phyloP scores from a whole-genome alignment of 2,113 vertebrate genomes.

The Aramus guarauna region DNA sequence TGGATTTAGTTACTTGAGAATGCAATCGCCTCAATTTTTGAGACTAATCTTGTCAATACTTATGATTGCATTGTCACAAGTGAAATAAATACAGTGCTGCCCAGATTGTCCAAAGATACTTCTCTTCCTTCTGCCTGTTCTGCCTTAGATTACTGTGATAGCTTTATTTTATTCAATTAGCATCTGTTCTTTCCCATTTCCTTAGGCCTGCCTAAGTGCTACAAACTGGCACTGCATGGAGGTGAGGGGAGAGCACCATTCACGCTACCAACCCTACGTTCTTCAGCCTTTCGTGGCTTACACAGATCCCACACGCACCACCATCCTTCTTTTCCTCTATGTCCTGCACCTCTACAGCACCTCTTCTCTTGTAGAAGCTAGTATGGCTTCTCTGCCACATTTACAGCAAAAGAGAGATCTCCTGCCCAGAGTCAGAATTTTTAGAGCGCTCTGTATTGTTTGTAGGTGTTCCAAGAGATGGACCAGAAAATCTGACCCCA shows the following conservation, averaged over 20 bases:
- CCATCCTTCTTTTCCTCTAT: not conserved
- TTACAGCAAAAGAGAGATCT: not conserved
- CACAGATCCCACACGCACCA: not conserved
- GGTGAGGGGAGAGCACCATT: not conserved
- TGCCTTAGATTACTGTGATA: not conserved
- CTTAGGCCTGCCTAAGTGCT: not conserved
- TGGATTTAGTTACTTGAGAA: not conserved
- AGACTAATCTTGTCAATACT: not conserved
- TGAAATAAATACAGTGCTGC: not conserved
- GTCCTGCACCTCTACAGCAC: not conserved
- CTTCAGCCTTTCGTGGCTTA: not conserved
- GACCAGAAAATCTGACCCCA: not conserved
- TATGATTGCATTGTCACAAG: not conserved
- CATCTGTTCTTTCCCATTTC: not conserved
- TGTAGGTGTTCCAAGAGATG: not conserved
- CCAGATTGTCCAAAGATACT: not conserved
- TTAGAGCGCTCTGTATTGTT: not conserved
- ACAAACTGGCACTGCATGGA: not conserved
- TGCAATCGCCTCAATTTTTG: not conserved
- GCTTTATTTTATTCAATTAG: not conserved
- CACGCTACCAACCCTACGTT: accelerated
- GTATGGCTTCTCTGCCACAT: not conserved
- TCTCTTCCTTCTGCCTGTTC: not conserved
- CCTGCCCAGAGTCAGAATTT: not conserved
- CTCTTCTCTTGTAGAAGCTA: not conserved